Evolutionary conservation across 2,113 vertebrate species (phyloP), one percentile per base, ranked within the genome.

Genomic region (Anser brachyrhynchus): DNA sequence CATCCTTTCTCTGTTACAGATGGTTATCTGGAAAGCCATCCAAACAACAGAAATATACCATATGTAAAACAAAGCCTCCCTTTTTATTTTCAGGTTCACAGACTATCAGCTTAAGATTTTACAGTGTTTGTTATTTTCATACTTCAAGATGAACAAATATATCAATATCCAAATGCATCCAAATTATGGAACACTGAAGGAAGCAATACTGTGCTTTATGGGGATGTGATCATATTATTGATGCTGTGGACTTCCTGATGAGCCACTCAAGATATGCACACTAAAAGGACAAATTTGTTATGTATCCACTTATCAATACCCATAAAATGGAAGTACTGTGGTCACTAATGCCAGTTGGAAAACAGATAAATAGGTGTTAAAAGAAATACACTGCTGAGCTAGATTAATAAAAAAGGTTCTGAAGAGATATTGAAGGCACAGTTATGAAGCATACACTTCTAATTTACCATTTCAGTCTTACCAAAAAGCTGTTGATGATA

Each of bases 11-110:
- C 57, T 87, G 84, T 74, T 95, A 87, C 95, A 97, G 91, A 96
- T 97, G 95, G 95, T 89, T 95, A 94, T 91, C 90, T 95, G 91
- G 93, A 97, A 97, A 94, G 80, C 33, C 41, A 76, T 93, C 92
- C 90, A 91, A 96, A 95, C 74, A 95, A 67, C 89, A 95, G 90
- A 96, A 97, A 96, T 85, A 79, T 71, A 93, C 84, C 91, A 94
- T 97, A 97, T 92, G 85, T 49, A 95, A 74, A 96, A 94, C 59
- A 95, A 84, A 85, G 33, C 41, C 33, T 74, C 66, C n/a, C 57
- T 73, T 65, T 92, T 94, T 76, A 94, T 94, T 88, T 96, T 91
- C 88, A 87, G 44, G 62, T 88, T 94, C 88, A 57, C 78, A 91
- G 81, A 74, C 58, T 95, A 93, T 46, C 89, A 82, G 26, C 14